A percentile compares a stretch with the other conserved stretches of the same genome.
phyloP scores from a whole-genome alignment of 2,888 invertebrate genomes.

The Matsumyia berberina region DNA sequence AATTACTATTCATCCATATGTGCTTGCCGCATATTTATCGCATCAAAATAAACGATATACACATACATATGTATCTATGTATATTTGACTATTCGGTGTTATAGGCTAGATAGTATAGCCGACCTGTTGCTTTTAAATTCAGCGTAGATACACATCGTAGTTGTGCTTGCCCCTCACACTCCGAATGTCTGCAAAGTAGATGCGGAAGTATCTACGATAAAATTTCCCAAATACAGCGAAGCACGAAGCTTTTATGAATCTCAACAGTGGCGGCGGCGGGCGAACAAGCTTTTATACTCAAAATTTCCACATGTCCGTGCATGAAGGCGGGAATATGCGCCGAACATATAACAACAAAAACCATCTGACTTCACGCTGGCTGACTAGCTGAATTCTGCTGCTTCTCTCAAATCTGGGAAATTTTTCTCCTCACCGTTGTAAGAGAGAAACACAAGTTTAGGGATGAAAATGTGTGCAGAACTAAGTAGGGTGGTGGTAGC shows the following conservation, averaged over 20 bases:
- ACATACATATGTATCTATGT: not conserved
- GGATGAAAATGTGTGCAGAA: slow-evolving; percentile 64
- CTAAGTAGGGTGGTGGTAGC: slow-evolving; percentile 20
- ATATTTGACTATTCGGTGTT: slow-evolving; percentile 1
- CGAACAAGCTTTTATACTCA: slow-evolving; percentile 28
- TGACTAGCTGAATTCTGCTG: slow-evolving; percentile 55
- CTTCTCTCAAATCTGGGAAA: slow-evolving; percentile 45
- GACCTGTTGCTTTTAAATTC: slow-evolving; percentile 65
- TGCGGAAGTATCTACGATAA: slow-evolving; percentile 39
- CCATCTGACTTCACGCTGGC: slow-evolving; percentile 48
- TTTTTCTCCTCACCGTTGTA: slow-evolving; percentile 22
- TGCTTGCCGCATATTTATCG: slow-evolving; percentile 34
- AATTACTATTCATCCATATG: slow-evolving; percentile 61
- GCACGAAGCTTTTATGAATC: slow-evolving; percentile 56
- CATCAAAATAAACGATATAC: slow-evolving; percentile 46
- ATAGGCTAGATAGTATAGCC: slow-evolving; percentile 34
- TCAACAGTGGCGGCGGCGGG: not conserved
- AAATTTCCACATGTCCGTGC: slow-evolving; percentile 52
- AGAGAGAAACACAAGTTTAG: slow-evolving; percentile 24
- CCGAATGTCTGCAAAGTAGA: slow-evolving; percentile 54
- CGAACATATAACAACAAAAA: slow-evolving; percentile 58
- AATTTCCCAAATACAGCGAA: slow-evolving; percentile 60
- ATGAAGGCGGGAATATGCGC: slow-evolving; percentile 37
- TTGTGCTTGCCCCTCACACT: slow-evolving; percentile 15
- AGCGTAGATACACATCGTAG: slow-evolving; percentile 17